Base-by-base conservation (phyloP, 2,113 vertebrate species). In the Pelecanus crispus region DNA sequence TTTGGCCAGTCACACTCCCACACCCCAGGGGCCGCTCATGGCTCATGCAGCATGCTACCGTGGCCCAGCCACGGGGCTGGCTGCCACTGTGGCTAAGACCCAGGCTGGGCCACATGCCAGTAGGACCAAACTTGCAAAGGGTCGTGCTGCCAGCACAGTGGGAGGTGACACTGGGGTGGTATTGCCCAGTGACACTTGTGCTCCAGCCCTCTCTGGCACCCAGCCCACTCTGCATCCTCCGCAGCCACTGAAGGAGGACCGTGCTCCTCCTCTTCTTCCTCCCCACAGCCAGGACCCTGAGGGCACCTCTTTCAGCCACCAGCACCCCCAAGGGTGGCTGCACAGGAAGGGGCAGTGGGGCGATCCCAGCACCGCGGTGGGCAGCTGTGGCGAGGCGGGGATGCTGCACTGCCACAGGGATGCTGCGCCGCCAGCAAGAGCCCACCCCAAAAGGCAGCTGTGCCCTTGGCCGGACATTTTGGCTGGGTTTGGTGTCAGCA, bases 1-100 rank as follows among this genome's bases (percentile, higher is more conserved):
- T 34, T 8, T 85, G 55, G 36, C 78, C 0, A 1, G 24, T 70
- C 40, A 55, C 13, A 9, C 10, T 47, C 44, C 8, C 4, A 7
- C 32, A n/a, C 13, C 55, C 25, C 24, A 18, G 31, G 17, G 29
- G 14, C 26, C 40, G 22, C 18, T 44, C 31, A 5, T 0, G 2
- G 78, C 34, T 58, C n/a, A 2, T 2, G 13, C 28, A 62, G 18
- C 1, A 0, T 9, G 45, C 44, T 44, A 29, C 49, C n/a, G n/a
- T n/a, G n/a, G 2, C n/a, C 32, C 3, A 0, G 28, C 24, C 3
- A 2, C 0, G 0, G 22, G 0, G 0, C 40, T 67, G 62, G 42
- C 9, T 59, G 49, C 49, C 29, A 3, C 17, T 11, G 21, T 31
- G 79, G 53, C 38, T 24, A 6, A 87, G 38, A n/a, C 5, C 31